phyloP scores from a whole-genome alignment of 2,888 invertebrate genomes.

The Tanypteryx hageni region DNA sequence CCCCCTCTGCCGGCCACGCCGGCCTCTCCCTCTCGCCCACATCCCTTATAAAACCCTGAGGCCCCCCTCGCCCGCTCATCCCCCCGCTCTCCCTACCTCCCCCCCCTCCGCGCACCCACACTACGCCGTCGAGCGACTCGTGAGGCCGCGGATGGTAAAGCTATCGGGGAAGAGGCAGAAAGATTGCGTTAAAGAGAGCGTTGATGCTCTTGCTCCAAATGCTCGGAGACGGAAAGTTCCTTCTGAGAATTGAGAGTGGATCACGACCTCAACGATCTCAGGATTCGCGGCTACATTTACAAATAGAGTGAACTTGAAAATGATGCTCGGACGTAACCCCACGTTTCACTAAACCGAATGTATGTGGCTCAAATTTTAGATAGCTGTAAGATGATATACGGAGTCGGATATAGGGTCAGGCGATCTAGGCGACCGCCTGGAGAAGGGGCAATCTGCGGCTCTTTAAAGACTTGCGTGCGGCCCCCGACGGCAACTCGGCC shows the following conservation, averaged over 20 bases:
- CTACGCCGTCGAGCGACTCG: neutral
- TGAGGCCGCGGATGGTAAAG: neutral
- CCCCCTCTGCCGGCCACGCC: neutral
- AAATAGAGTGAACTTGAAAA: no score
- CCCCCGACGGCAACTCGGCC: no score
- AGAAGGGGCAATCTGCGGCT: no score
- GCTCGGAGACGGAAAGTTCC: neutral
- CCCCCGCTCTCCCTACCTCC: neutral
- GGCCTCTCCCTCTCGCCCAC: neutral
- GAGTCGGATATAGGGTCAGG: no score
- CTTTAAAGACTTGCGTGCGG: no score
- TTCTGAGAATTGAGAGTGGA: neutral
- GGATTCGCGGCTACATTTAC: neutral
- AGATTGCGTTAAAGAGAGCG: neutral
- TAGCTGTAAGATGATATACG: no score
- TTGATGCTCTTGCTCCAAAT: neutral
- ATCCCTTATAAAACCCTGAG: neutral
- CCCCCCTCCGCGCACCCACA: neutral
- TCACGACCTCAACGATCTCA: neutral
- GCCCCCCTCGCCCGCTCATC: neutral
- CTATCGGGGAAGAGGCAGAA: neutral
- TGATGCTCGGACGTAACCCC: no score
- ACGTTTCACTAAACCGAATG: no score
- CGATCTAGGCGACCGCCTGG: no score
- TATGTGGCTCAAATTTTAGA: no score